Evolutionary conservation across 2,113 vertebrate species (phyloP).

Genomic region (Macrotus californicus): DNA sequence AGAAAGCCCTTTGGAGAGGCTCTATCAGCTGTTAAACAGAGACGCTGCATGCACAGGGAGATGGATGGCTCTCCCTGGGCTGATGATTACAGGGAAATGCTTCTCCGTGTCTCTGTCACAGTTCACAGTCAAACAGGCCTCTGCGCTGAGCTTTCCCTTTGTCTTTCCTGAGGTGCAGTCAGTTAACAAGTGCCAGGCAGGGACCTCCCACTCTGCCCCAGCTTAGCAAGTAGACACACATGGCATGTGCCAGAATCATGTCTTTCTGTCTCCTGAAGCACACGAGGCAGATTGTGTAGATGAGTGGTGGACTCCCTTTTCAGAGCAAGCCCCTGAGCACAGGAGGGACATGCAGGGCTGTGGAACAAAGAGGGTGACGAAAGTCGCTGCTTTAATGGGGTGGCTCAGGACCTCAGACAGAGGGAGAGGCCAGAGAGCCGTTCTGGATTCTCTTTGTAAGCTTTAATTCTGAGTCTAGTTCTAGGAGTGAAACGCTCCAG

Average conservation of each 20-base stretch:
- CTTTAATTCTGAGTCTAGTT: fast-evolving
- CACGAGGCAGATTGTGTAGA: background rate
- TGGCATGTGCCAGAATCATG: background rate
- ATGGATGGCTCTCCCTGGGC: constrained; percentile 90
- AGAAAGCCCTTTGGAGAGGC: constrained; percentile 90
- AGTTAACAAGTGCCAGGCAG: constrained; percentile 75
- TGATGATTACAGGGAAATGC: constrained; percentile 83
- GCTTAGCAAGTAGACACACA: background rate
- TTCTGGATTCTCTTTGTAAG: background rate
- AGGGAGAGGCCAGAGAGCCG: background rate
- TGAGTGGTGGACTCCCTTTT: background rate
- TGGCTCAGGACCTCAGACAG: background rate
- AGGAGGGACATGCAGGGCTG: background rate
- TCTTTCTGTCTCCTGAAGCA: background rate
- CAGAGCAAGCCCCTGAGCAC: fast-evolving
- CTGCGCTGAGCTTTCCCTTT: constrained; percentile 79
- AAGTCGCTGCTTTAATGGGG: fast-evolving
- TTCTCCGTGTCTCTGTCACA: constrained; percentile 74
- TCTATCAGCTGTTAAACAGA: constrained; percentile 98
- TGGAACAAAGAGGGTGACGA: fast-evolving
- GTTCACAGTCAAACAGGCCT: constrained; percentile 83
- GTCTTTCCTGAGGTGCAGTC: constrained; percentile 83
- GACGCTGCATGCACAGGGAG: constrained; percentile 86
- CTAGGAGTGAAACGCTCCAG: background rate
- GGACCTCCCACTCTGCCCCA: background rate